Evolutionary conservation across 2,797 vertebrate genomes (phyloP).

Genomic region (Poeciliopsis presidionis): DNA sequence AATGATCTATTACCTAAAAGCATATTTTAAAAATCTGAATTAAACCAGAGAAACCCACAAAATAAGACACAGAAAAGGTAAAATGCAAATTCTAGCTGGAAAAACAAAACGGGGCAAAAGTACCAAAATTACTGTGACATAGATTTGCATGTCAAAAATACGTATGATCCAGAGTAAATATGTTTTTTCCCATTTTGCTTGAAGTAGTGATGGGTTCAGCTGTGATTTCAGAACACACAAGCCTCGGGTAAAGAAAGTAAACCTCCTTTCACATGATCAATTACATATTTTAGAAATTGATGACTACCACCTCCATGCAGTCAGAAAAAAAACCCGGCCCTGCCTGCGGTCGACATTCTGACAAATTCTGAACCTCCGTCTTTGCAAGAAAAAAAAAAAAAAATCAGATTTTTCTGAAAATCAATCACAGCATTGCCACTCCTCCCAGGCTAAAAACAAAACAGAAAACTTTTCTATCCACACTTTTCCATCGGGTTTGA

Average conservation of each 20-base stretch:
- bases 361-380: neutral
- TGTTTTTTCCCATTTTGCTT: neutral
- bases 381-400: conserved; percentile 1
- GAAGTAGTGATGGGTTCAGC: neutral
- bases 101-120: neutral
- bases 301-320: neutral
- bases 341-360: conserved; percentile 4
- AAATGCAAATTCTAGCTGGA: neutral
- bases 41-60: neutral
- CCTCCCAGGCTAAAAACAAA: conserved; percentile 35
- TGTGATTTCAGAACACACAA: neutral
- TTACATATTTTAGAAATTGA: neutral
- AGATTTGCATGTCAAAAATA: neutral
- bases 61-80: neutral
- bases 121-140: neutral
- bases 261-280: conserved; percentile 1
- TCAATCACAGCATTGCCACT: conserved; percentile 32
- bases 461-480: conserved; percentile 50
- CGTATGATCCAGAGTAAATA: neutral
- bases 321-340: neutral
- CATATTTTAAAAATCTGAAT: neutral
- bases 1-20: neutral
- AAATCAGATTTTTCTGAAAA: conserved; percentile 26
- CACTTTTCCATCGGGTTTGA: conserved; percentile 38
- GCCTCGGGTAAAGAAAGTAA: neutral